These are phyloP conservation scores for Benthosema pterotum DNA, from an alignment of 2,797 vertebrate species.

Conservation along the genomic window DNA sequence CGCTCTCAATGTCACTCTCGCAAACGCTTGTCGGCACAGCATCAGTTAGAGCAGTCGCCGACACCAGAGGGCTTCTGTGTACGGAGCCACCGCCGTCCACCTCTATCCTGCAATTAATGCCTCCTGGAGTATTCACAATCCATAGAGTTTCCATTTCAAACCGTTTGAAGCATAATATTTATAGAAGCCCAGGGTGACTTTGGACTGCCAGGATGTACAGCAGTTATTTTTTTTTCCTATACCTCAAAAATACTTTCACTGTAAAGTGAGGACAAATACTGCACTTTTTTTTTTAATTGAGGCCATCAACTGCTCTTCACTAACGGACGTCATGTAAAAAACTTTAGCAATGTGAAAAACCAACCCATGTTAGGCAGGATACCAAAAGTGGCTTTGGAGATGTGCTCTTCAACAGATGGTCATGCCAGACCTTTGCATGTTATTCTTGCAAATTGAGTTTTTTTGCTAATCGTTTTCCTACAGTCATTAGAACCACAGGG, in stretches of 20 bases:
- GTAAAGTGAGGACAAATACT: not conserved
- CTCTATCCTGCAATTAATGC: slow-evolving; percentile 13
- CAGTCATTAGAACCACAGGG: not conserved
- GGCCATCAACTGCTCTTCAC: not conserved
- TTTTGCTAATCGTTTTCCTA: not conserved
- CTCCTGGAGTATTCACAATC: slow-evolving; percentile 6
- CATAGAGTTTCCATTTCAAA: slow-evolving; percentile 13
- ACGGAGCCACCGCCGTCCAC: not conserved
- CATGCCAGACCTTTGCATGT: not conserved
- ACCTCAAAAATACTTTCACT: not conserved
- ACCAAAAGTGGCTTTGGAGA: not conserved
- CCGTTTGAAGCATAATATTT: not conserved
- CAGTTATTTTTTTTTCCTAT: not conserved
- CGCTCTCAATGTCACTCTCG: not conserved
- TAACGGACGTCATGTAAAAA: not conserved
- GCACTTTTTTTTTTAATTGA: no score
- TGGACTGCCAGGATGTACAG: not conserved
- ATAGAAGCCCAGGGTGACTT: not conserved
- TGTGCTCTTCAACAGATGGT: not conserved
- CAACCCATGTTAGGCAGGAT: not conserved
- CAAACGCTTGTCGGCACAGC: not conserved
- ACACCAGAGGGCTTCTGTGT: slow-evolving; percentile 4
- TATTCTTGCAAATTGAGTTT: not conserved
- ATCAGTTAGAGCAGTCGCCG: slow-evolving; percentile 1
- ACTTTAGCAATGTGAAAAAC: not conserved